These are phyloP conservation scores for Chelon labrosus DNA, from an alignment of 2,797 vertebrate species.

Conservation along the genomic window DNA sequence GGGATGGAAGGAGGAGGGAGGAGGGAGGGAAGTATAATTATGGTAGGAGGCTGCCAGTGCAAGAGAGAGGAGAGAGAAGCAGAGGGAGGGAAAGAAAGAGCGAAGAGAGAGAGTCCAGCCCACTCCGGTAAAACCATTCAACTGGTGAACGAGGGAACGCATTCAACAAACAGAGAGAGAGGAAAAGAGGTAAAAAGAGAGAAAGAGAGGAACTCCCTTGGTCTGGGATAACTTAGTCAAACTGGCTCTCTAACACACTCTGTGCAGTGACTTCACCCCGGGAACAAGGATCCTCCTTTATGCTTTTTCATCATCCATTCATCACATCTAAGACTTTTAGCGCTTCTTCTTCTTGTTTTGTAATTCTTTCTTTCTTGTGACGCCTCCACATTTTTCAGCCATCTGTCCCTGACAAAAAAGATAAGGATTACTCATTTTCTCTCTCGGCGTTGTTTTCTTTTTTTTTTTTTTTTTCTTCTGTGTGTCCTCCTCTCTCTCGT, in stretches of 20 bases:
- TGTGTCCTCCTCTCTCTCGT: constrained; percentile 41
- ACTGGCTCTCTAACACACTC: constrained; percentile 32
- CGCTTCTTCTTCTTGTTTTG: constrained; percentile 16
- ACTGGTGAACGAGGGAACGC: constrained; percentile 74
- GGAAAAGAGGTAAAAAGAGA: constrained; percentile 42
- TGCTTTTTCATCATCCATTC: constrained; percentile 58
- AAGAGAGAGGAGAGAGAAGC: constrained; percentile 58
- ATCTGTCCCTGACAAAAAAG: constrained; percentile 76
- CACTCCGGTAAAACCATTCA: constrained; percentile 77
- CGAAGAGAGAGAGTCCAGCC: constrained; percentile 65
- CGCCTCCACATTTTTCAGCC: constrained; percentile 76
- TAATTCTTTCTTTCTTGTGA: constrained; percentile 57
- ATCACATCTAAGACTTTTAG: constrained; percentile 55
- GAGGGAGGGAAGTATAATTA: constrained; percentile 69
- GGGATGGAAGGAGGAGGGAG: constrained; percentile 38
- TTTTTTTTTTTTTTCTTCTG: constrained; percentile 2
- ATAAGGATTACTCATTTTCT: constrained; percentile 78
- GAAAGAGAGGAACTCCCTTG: constrained; percentile 69
- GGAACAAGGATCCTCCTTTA: constrained; percentile 57
- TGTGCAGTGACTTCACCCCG: constrained; percentile 49
- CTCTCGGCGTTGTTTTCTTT: constrained; percentile 44
- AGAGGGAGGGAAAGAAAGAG: constrained; percentile 57
- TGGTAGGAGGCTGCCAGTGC: constrained; percentile 65
- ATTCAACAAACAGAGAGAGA: constrained; percentile 57
- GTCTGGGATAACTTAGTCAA: constrained; percentile 71